Evolutionary conservation across 2,888 invertebrate genomes (phyloP).

Genomic region (Drosophila paracracens): DNA sequence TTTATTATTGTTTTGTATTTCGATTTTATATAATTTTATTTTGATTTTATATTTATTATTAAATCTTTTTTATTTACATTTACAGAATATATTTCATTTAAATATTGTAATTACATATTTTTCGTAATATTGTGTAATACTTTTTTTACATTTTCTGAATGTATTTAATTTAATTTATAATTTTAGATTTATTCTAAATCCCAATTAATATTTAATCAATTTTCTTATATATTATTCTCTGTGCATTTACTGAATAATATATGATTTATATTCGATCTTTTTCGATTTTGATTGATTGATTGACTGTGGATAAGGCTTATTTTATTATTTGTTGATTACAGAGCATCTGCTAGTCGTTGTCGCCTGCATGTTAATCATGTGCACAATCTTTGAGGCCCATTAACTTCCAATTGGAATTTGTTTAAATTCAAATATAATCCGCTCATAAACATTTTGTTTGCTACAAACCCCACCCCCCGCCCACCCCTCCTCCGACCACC

Average conservation of each 20-base stretch:
- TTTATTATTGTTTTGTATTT: not conserved
- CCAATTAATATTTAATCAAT: not conserved
- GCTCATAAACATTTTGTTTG: constrained; percentile 79
- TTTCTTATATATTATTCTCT: not conserved
- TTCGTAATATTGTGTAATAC: not conserved
- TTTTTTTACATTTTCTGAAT: not conserved
- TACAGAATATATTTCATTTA: not conserved
- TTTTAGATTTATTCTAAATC: not conserved
- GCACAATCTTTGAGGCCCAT: constrained; percentile 73
- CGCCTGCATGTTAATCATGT: not conserved
- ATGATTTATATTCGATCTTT: not conserved
- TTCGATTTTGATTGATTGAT: not conserved
- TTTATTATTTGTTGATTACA: not conserved
- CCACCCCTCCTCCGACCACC: not conserved
- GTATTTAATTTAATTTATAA: not conserved
- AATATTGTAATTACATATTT: not conserved
- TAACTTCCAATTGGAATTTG: constrained; percentile 77
- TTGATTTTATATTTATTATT: too few relatives aligned
- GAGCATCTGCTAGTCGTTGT: constrained; percentile 12
- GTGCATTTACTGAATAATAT: not conserved
- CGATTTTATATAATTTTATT: not conserved
- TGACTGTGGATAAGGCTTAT: not conserved
- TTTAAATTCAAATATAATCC: constrained; percentile 75
- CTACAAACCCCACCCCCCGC: constrained; percentile 12
- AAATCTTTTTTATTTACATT: not conserved